Conservation (phyloP, 2,888 invertebrate genomes). For the Encarsia formosa region DNA sequence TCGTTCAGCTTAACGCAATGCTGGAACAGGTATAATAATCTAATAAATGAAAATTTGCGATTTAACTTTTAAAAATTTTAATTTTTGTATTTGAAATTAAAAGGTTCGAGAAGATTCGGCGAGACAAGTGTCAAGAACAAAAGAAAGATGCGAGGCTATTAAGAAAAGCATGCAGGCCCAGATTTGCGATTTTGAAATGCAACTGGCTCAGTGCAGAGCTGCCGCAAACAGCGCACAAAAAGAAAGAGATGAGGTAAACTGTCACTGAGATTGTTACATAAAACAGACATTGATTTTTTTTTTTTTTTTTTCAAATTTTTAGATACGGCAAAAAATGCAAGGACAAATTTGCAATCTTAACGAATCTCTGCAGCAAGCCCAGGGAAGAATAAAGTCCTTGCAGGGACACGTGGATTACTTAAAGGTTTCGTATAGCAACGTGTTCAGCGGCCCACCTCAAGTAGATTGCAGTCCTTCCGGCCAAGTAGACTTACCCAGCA, state of each 20-base stretch:
- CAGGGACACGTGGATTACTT: conserved; percentile 64
- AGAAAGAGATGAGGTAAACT: conserved; percentile 63
- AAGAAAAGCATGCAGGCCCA: conserved; percentile 62
- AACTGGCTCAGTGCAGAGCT: conserved; percentile 63
- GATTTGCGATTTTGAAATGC: conserved; percentile 64
- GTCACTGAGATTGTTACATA: neutral
- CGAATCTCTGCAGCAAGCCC: conserved; percentile 66
- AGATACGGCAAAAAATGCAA: conserved; percentile 68
- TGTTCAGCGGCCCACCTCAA: conserved; percentile 41
- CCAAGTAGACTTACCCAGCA: conserved; percentile 22
- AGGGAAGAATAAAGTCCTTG: conserved; percentile 60
- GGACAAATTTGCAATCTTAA: conserved; percentile 63
- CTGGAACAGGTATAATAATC: conserved; percentile 52
- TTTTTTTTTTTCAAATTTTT: conserved; percentile 22
- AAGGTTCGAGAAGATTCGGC: conserved; percentile 66
- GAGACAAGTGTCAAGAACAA: conserved; percentile 61
- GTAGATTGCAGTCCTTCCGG: conserved; percentile 22
- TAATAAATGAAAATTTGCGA: neutral
- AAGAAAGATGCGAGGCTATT: conserved; percentile 64
- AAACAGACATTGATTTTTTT: neutral
- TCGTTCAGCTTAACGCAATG: conserved; percentile 62
- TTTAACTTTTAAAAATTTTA: neutral
- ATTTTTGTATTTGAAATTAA: neutral
- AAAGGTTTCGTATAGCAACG: conserved; percentile 52
- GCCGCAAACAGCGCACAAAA: conserved; percentile 63